These are phyloP conservation scores for Syngnathus typhle DNA, from an alignment of 2,113 vertebrate species.

Conservation along the genomic window DNA sequence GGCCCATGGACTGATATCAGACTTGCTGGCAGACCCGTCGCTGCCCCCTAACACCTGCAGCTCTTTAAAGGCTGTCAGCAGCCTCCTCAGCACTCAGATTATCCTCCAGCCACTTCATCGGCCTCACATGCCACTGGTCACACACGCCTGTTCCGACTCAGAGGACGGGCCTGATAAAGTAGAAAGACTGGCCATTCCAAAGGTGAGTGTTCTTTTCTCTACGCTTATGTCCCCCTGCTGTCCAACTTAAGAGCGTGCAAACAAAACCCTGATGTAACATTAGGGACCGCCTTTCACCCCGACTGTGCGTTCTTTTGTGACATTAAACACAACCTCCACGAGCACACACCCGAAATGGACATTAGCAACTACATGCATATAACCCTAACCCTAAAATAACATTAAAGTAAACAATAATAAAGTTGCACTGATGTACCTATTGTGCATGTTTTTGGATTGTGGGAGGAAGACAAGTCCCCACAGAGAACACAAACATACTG, in stretches of 20 bases:
- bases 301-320: too few relatives aligned
- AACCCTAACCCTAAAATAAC: neutral
- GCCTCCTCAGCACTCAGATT: conserved; percentile 89
- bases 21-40: conserved; percentile 88
- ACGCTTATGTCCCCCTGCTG: neutral
- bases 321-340: neutral
- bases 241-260: neutral
- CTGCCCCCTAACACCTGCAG: conserved; percentile 89
- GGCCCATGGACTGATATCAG: conserved; percentile 91
- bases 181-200: conserved; percentile 85
- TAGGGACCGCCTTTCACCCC: neutral
- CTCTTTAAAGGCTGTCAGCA: conserved; percentile 89
- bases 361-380: neutral
- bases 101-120: conserved; percentile 87
- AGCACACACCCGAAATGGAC: neutral
- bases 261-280: neutral
- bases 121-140: conserved; percentile 77
- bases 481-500: too few relatives aligned
- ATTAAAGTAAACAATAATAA: neutral
- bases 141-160: conserved; percentile 81
- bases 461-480: neutral
- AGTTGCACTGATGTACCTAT: neutral
- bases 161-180: conserved; percentile 82
- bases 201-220: conserved; percentile 67
- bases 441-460: neutral